Evolutionary conservation across 2,797 vertebrate genomes (phyloP), one percentile per base, ranked within the genome.

Genomic region (Halcyon leucocephala): DNA sequence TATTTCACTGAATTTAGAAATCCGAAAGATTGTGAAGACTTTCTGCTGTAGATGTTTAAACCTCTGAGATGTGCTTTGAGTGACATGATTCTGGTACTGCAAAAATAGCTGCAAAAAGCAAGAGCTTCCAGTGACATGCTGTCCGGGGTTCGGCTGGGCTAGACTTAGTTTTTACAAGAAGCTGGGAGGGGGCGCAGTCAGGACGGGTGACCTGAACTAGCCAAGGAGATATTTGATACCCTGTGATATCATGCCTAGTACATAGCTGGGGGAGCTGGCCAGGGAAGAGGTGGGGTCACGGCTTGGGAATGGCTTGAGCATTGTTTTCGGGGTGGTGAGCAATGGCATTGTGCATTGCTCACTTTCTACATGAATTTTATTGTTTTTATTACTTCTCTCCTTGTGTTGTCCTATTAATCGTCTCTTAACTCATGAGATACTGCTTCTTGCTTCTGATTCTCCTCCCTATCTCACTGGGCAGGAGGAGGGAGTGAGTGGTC

Each of bases 1-100:
- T 65, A 60, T 88, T 89, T 92, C n/a, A 66, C 74, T 92, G 74
- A 90, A 51, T 86, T 93, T 85, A 78, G 84, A 77, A 60, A 81
- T 90, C 48, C 33, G 29, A 52, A 85, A 51, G 9, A n/a, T 72
- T 48, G 35, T 41, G 49, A 79, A 76, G 65, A 18, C 33, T 31
- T 84, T 71, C 46, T 76, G 20, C 17, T 86, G 72, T 48, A 86
- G 66, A 26, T 80, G 41, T 60, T 86, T 73, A 71, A 60, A 57
- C 8, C 11, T 51, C 28, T 31, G 54, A 39, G 41, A 37, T 91
- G 37, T 60, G 11, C 73, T 96, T 85, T 67, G 22, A 85, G 39
- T 42, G 29, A 93, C 87, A 72, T 64, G 1, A 79, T 52, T 89
- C 72, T 67, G 58, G 42, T 72, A 49, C 42, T 67, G 31, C n/a